Evolutionary conservation across 2,797 vertebrate genomes (phyloP), one percentile per base, ranked within the genome.

Genomic region (Simalia tracyae): DNA sequence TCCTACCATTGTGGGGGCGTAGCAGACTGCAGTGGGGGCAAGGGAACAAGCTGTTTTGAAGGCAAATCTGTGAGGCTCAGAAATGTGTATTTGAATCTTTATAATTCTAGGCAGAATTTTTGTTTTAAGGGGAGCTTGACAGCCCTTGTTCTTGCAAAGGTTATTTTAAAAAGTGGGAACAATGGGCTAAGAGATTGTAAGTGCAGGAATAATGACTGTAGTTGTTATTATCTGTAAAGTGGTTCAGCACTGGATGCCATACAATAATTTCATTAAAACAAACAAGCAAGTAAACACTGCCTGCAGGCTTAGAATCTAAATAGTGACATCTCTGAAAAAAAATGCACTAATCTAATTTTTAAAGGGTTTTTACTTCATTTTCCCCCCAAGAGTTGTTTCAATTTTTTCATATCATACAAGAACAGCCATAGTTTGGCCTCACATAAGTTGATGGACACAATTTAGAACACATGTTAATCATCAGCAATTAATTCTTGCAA

Each of bases 401-500:
- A 14, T 50, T 31, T 87, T 59, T 81, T 56, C 84, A 64, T 24
- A 87, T 54, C 86, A 88, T 11, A 88, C 7, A 59, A 14, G 42
- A 81, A 63, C n/a, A 87, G 85, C 84, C n/a, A 9, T 64, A 87
- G 59, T 89, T 68, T 22, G 42, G n/a, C 46, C 61, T 46, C 72
- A 60, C 22, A 4, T 8, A 42, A 85, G 59, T 90, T 87, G 88
- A 90, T 76, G 84, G 63, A 81, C 86, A 90, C 59, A 87, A 87
- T 92, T 92, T 87, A 68, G 14, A 87, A 90, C 22, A 88, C 88
- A 87, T 92, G 89, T 87, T 87, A 87, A 90, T 90, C 14, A 22
- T 15, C 90, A 50, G 92, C 89, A 92, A 76, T 92, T 92, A 92
- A 90, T 90, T 92, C 59, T 87, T 92, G 92, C 84, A 87, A 87